Percentiles rank a stretch among this genome's conserved stretches.
phyloP scores from a whole-genome alignment of 2,797 vertebrate genomes.

The Enteromius viviparus region DNA sequence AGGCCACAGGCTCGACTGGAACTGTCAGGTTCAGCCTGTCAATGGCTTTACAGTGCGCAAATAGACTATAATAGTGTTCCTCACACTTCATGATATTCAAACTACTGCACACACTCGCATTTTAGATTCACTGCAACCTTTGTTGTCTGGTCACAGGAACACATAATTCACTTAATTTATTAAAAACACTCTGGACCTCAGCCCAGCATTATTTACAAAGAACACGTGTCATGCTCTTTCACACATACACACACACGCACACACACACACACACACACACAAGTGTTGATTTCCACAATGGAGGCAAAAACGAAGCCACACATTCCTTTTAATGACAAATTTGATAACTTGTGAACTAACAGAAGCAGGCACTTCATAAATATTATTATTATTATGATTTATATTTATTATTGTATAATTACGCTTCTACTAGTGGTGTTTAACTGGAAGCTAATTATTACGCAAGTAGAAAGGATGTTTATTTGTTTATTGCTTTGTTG shows the following conservation, averaged over 20 bases:
- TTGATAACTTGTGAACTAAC: background rate
- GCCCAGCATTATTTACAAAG: slow-evolving; percentile 5
- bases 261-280: background rate
- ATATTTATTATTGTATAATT: no score
- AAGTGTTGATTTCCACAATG: background rate
- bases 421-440: no score
- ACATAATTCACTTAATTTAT: slow-evolving; percentile 24
- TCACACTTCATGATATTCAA: slow-evolving; percentile 2
- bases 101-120: background rate
- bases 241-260: background rate
- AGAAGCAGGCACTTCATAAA: background rate
- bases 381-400: background rate
- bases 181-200: slow-evolving; percentile 5
- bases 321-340: background rate
- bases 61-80: background rate
- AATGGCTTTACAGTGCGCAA: background rate
- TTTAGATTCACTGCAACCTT: background rate
- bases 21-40: background rate
- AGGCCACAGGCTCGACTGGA: background rate
- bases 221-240: background rate
- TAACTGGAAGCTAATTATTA: no score
- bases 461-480: no score
- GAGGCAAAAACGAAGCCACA: background rate
- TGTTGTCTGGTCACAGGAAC: slow-evolving; percentile 11
- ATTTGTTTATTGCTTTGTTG: no score